phyloP scores from a whole-genome alignment of 1,140 invertebrate species.

The Zaprionus capensis region DNA sequence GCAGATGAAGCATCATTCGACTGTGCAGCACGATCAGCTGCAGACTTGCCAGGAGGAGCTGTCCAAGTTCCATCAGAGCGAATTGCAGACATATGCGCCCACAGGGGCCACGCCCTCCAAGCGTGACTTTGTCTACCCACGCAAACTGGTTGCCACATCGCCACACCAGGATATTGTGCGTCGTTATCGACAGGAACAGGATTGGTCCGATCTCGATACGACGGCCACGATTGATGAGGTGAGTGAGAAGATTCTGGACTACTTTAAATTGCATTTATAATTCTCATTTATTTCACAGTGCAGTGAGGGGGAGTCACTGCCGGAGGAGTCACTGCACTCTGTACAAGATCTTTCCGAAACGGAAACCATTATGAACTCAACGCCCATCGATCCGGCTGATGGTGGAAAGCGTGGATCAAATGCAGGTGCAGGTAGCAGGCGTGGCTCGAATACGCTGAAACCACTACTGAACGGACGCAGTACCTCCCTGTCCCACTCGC shows the following conservation, averaged over 20 bases:
- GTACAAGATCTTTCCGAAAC: constrained; percentile 72
- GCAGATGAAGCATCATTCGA: constrained; percentile 52
- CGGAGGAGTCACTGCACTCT: constrained; percentile 54
- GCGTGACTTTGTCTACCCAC: constrained; percentile 87
- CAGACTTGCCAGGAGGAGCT: constrained; percentile 57
- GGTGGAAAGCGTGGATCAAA: constrained; percentile 21
- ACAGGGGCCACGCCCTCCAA: constrained; percentile 87
- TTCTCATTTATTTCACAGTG: constrained; percentile 23
- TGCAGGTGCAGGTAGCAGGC: constrained; percentile 2
- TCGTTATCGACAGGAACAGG: constrained; percentile 85
- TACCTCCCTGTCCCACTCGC: constrained; percentile 54
- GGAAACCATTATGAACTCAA: constrained; percentile 80
- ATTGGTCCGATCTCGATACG: constrained; percentile 81
- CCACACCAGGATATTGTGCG: constrained; percentile 88
- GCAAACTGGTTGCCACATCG: constrained; percentile 87
- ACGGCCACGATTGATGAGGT: constrained; percentile 78
- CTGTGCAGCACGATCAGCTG: constrained; percentile 57
- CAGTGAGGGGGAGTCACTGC: constrained; percentile 71
- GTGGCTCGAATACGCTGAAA: constrained; percentile 54
- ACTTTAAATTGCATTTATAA: background rate
- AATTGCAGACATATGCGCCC: constrained; percentile 84
- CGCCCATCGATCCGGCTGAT: constrained; percentile 63
- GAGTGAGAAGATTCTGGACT: background rate
- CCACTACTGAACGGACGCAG: constrained; percentile 22
- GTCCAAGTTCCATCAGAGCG: constrained; percentile 82